Evolutionary conservation across 2,113 vertebrate species (phyloP).

Genomic region (Microtus pennsylvanicus): DNA sequence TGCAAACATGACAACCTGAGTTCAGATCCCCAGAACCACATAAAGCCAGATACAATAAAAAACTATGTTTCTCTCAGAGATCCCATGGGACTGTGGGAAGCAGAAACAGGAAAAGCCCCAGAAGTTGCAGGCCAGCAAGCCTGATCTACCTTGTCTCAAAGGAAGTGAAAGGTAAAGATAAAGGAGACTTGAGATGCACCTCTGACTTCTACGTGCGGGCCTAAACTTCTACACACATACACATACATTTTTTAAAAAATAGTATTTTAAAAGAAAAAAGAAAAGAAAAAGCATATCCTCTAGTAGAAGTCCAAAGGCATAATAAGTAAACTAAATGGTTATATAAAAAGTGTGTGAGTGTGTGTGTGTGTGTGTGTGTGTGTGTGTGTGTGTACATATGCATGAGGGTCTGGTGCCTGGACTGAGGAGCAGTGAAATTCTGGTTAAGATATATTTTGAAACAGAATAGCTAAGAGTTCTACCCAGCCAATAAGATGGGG

Average conservation of each 20-base stretch:
- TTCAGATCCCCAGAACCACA: not conserved
- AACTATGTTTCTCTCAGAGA: not conserved
- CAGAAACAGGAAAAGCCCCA: not conserved
- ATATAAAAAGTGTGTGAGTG: not conserved
- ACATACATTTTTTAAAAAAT: not conserved
- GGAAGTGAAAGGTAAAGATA: not conserved
- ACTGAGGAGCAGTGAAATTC: not conserved
- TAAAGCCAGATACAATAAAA: not conserved
- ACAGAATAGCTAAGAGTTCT: not conserved
- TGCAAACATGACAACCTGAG: not conserved
- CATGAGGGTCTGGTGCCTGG: not conserved
- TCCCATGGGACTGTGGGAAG: too few relatives aligned
- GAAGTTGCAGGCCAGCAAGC: not conserved
- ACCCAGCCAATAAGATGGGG: not conserved
- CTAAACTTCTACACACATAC: not conserved
- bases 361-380: fast-evolving
- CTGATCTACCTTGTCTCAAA: not conserved
- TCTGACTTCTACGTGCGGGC: not conserved
- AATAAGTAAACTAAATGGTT: slow-evolving; percentile 29
- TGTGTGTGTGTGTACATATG: too few relatives aligned
- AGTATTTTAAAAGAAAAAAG: too few relatives aligned
- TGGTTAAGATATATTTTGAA: slow-evolving; percentile 16
- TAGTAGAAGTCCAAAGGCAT: not conserved
- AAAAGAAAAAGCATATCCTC: not conserved
- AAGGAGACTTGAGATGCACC: not conserved